Conservation (phyloP, 2,797 vertebrate species). For the Bradypodion pumilum region DNA sequence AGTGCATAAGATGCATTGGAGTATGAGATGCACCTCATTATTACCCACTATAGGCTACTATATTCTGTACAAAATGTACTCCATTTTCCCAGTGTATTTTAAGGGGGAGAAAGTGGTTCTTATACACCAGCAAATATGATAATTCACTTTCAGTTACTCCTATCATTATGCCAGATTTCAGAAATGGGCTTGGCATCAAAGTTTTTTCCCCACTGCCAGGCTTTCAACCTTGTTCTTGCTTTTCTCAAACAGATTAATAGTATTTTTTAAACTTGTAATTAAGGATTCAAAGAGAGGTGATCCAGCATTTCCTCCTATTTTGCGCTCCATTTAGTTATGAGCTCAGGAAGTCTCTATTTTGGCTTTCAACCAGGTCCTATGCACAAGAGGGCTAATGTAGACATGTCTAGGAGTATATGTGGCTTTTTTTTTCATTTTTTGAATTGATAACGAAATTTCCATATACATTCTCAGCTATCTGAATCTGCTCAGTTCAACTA, state of each 20-base stretch:
- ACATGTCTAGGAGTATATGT: background rate
- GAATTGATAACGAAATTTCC: background rate
- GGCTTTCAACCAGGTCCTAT: background rate
- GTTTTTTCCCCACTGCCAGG: background rate
- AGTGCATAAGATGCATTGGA: too few relatives aligned
- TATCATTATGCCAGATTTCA: slow-evolving; percentile 10
- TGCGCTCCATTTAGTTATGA: background rate
- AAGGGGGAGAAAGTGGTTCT: too few relatives aligned
- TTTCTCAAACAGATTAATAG: background rate
- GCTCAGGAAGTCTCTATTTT: background rate
- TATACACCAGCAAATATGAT: too few relatives aligned
- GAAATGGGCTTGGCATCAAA: slow-evolving; percentile 10
- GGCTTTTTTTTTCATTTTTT: background rate
- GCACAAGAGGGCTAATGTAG: background rate
- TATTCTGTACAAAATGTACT: too few relatives aligned
- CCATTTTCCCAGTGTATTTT: too few relatives aligned
- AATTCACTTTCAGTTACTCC: slow-evolving; percentile 19
- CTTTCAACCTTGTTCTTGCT: background rate
- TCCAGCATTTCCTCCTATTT: background rate
- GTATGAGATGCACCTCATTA: too few relatives aligned
- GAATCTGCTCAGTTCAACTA: too few relatives aligned
- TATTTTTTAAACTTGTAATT: background rate
- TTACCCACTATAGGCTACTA: too few relatives aligned
- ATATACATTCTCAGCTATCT: too few relatives aligned
- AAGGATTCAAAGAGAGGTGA: background rate